phyloP scores from a whole-genome alignment of 2,113 vertebrate genomes.

The Bungarus multicinctus region DNA sequence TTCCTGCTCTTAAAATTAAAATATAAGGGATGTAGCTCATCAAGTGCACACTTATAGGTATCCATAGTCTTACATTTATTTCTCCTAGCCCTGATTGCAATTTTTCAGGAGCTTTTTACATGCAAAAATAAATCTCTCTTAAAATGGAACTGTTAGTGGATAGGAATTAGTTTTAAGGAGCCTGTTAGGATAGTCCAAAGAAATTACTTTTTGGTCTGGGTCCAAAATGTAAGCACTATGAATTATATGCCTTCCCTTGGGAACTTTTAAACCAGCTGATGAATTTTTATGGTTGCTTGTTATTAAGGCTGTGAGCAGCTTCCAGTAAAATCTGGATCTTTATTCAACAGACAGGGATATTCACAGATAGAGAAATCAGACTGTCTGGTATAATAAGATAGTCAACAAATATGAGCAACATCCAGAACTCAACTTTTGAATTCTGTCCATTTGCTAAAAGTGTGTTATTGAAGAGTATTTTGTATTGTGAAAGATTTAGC shows the following conservation, averaged over 20 bases:
- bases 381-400: background rate
- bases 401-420: background rate
- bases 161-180: background rate
- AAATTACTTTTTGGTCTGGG: background rate
- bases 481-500: background rate
- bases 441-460: background rate
- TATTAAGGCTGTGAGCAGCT: background rate
- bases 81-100: background rate
- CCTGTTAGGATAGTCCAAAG: background rate
- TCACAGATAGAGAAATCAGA: background rate
- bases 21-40: background rate
- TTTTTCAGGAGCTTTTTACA: background rate
- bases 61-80: background rate
- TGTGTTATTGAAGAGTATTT: background rate
- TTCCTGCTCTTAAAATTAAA: background rate
- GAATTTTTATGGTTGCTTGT: background rate
- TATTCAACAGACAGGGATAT: background rate
- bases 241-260: background rate
- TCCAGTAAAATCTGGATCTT: background rate
- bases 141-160: background rate
- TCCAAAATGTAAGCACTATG: background rate
- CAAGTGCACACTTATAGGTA: background rate
- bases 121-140: background rate
- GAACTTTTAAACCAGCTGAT: background rate
- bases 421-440: background rate